Evolutionary conservation across 2,113 vertebrate genomes (phyloP).

Genomic region (Callocephalon fimbriatum): DNA sequence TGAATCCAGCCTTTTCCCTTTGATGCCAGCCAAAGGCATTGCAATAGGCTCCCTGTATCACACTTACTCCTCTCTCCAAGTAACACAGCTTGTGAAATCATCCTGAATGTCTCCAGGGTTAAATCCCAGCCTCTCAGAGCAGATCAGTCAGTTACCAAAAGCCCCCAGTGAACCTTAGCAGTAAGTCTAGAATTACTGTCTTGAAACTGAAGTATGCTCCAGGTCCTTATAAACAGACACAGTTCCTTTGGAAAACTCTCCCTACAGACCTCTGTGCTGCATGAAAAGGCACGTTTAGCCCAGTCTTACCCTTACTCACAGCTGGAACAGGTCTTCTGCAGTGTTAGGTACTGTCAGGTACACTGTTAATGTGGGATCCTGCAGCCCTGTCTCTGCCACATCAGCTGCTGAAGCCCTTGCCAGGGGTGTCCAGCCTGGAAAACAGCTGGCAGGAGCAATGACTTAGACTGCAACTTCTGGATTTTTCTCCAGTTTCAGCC

Average conservation of each 20-base stretch:
- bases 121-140: background rate
- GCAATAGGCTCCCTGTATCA: background rate
- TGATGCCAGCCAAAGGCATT: background rate
- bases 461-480: background rate
- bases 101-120: background rate
- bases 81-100: background rate
- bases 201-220: background rate
- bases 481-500: background rate
- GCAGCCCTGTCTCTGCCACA: background rate
- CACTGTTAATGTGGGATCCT: background rate
- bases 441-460: background rate
- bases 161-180: background rate
- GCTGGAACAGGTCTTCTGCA: background rate
- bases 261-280: background rate
- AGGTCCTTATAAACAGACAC: background rate
- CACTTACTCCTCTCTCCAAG: background rate
- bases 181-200: background rate
- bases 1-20: background rate
- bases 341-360: background rate
- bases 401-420: background rate
- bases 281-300: rapidly evolving
- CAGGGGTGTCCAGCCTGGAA: background rate
- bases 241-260: background rate
- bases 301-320: background rate
- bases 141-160: background rate